Evolutionary conservation across 2,888 invertebrate species (phyloP).

Genomic region (Mimumesa dahlbomi): DNA sequence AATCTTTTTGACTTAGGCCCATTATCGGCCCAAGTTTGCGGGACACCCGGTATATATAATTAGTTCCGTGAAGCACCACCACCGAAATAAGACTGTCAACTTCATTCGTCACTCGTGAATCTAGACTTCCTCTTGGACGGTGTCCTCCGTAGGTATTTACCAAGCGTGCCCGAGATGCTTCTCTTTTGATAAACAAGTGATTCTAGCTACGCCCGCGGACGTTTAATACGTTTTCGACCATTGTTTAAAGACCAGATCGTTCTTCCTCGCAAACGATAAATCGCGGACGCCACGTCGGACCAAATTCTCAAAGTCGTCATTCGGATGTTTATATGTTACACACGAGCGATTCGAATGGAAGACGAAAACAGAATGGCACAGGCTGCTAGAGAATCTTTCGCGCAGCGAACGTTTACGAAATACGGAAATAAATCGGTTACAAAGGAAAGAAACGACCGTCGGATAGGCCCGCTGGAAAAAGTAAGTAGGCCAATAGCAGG

Average conservation of each 20-base stretch:
- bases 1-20: constrained; percentile 22
- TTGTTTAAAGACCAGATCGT: too few relatives aligned
- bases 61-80: constrained; percentile 31
- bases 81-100: constrained; percentile 34
- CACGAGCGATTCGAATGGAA: too few relatives aligned
- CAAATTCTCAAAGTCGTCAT: too few relatives aligned
- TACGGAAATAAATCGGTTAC: constrained; percentile 27
- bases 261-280: too few relatives aligned
- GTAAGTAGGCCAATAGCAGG: constrained; percentile 52
- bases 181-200: constrained; percentile 30
- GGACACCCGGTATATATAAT: constrained; percentile 41
- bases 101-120: constrained; percentile 36
- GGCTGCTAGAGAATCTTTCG: too few relatives aligned
- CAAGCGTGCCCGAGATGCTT: constrained; percentile 4
- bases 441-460: constrained; percentile 24
- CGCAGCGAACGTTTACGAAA: constrained; percentile 47
- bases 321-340: too few relatives aligned
- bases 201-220: constrained; percentile 2
- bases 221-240: not conserved
- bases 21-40: constrained; percentile 24
- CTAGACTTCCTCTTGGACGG: constrained; percentile 13
- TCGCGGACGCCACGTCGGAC: too few relatives aligned
- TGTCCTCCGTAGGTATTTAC: not conserved
- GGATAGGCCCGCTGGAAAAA: constrained; percentile 27
- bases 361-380: too few relatives aligned